These are phyloP conservation scores for Enoplosus armatus DNA, from an alignment of 2,797 vertebrate genomes.

Conservation along the genomic window DNA sequence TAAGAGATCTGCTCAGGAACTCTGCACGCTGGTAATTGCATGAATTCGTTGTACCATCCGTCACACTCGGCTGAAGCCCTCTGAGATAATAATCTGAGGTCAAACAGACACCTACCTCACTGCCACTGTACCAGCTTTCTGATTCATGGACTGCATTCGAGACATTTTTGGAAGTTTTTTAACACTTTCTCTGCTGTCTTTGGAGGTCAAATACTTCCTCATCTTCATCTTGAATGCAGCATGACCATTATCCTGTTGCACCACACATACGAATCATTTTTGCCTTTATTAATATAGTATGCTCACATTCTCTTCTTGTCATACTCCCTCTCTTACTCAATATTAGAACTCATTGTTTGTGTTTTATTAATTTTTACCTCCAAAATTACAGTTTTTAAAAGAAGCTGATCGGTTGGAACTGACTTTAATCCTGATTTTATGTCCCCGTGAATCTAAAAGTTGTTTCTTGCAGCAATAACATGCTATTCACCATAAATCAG, in stretches of 20 bases:
- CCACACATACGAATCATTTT: background rate
- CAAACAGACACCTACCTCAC: constrained; percentile 22
- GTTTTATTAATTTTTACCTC: background rate
- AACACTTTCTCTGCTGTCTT: background rate
- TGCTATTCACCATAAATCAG: background rate
- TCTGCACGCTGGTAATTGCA: background rate
- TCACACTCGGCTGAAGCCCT: constrained; percentile 2
- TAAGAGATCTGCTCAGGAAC: constrained; percentile 21
- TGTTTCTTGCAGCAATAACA: background rate
- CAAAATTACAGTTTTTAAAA: background rate
- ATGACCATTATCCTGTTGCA: background rate
- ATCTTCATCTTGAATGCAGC: background rate
- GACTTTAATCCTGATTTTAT: background rate
- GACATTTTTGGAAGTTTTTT: background rate
- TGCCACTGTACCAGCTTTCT: background rate
- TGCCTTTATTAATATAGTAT: background rate
- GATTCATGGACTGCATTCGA: background rate
- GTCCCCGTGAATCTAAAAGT: background rate
- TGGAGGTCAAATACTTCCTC: constrained; percentile 2
- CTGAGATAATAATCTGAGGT: constrained; percentile 42
- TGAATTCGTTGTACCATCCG: background rate
- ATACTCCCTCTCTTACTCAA: background rate
- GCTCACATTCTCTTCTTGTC: background rate
- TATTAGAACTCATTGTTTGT: background rate
- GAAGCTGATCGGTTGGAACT: background rate